Conservation (phyloP, 92 coral and sea anemone genomes). For the Palythoa grandis region DNA sequence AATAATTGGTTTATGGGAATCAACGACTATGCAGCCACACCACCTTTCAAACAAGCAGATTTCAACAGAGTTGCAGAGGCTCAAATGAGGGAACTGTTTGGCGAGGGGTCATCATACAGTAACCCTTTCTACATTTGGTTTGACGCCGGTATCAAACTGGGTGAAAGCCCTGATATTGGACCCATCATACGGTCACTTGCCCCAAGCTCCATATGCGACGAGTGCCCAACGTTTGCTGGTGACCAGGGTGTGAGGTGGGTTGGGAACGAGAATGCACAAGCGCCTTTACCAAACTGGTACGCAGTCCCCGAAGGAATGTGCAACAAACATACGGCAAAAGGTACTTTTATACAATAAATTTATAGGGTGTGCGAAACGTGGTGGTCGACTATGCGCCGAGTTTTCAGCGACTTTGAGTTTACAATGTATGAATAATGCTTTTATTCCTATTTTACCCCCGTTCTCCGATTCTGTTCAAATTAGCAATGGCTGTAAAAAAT, state of each 20-base stretch:
- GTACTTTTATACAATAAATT: not conserved
- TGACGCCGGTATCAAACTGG: slow-evolving; percentile 79
- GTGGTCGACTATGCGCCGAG: not conserved
- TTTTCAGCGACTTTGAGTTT: too few species aligned
- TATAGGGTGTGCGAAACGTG: not conserved
- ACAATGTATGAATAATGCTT: too few species aligned
- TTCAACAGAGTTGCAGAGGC: slow-evolving; percentile 57
- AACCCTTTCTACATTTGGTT: slow-evolving; percentile 86
- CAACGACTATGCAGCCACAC: slow-evolving; percentile 51
- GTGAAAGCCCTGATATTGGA: slow-evolving; percentile 78
- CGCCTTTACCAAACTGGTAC: slow-evolving; percentile 90
- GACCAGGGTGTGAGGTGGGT: slow-evolving; percentile 85
- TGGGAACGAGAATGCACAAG: slow-evolving; percentile 81
- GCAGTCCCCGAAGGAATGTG: slow-evolving; percentile 73
- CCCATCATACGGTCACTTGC: slow-evolving; percentile 72
- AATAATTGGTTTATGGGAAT: slow-evolving; percentile 86
- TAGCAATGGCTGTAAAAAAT: too few species aligned
- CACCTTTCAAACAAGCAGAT: slow-evolving; percentile 42
- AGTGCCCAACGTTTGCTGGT: slow-evolving; percentile 78
- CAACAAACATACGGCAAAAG: slow-evolving; percentile 44
- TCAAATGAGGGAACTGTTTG: slow-evolving; percentile 69
- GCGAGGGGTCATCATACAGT: slow-evolving; percentile 53
- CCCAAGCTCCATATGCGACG: slow-evolving; percentile 72
- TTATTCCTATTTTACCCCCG: too few species aligned
- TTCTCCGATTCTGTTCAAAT: too few species aligned